These are phyloP conservation scores for Ganaspis brasiliensis DNA, from an alignment of 2,888 invertebrate genomes.

Conservation along the genomic window DNA sequence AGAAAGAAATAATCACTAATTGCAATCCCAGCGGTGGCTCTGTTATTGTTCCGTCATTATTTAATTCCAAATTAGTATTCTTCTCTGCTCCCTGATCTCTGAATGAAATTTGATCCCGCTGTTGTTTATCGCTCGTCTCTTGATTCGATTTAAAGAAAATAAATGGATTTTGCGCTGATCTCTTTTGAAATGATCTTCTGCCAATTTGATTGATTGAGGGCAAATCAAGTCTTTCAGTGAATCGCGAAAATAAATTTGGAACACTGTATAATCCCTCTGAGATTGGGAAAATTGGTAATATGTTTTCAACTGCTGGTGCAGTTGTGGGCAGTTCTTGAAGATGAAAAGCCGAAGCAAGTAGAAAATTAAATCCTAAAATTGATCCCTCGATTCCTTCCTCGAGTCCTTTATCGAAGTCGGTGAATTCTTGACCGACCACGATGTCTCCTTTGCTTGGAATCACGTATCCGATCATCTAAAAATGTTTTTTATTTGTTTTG, in stretches of 20 bases:
- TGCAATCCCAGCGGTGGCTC: slow-evolving; percentile 78
- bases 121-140: slow-evolving; percentile 20
- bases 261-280: too few relatives aligned
- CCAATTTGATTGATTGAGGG: background rate
- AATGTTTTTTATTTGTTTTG: slow-evolving; percentile 41
- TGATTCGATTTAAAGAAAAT: background rate
- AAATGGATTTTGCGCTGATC: background rate
- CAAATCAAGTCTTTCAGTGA: background rate
- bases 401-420: slow-evolving; percentile 85
- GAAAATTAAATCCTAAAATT: slow-evolving; percentile 85
- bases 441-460: slow-evolving; percentile 85
- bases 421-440: slow-evolving; percentile 87
- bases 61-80: background rate
- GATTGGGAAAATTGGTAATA: too few relatives aligned
- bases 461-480: slow-evolving; percentile 83
- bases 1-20: slow-evolving; percentile 80
- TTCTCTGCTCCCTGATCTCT: slow-evolving; percentile 23
- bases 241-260: background rate
- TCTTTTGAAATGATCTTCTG: background rate
- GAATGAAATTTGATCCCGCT: background rate
- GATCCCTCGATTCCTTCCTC: slow-evolving; percentile 86
- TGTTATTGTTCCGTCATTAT: slow-evolving; percentile 42
- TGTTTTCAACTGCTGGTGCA: background rate
- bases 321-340: slow-evolving; percentile 34
- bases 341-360: slow-evolving; percentile 83